Conservation (phyloP, 2,888 invertebrate species). For the Steromphala cineraria region DNA sequence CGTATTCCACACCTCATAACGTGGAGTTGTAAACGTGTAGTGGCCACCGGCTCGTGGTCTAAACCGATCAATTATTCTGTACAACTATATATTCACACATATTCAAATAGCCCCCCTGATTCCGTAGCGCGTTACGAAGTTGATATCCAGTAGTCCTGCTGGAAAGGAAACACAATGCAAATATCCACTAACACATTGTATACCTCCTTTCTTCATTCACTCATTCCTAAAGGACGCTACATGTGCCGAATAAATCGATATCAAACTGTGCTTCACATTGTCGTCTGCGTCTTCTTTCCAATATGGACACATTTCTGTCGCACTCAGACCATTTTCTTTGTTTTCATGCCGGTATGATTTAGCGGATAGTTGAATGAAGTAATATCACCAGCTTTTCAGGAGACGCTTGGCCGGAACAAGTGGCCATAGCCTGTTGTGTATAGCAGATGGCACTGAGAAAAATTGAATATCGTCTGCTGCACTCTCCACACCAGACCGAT, state of each 20-base stretch:
- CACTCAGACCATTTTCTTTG: conserved; percentile 2
- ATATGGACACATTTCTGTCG: background rate
- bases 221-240: background rate
- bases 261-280: background rate
- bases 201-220: background rate
- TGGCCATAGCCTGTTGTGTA: background rate
- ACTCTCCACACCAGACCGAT: background rate
- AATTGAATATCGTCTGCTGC: conserved; percentile 11
- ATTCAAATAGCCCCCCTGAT: background rate
- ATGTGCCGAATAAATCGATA: background rate
- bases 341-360: background rate
- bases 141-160: background rate
- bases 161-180: background rate
- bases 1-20: background rate
- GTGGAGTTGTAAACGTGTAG: background rate
- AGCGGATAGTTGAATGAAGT: background rate
- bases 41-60: background rate
- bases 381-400: background rate
- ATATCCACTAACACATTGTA: background rate
- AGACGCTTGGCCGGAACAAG: background rate
- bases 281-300: background rate
- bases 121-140: background rate
- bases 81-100: background rate
- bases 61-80: background rate
- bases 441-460: background rate